Conservation (phyloP, 2,113 vertebrate species). For the Nanorana parkeri region DNA sequence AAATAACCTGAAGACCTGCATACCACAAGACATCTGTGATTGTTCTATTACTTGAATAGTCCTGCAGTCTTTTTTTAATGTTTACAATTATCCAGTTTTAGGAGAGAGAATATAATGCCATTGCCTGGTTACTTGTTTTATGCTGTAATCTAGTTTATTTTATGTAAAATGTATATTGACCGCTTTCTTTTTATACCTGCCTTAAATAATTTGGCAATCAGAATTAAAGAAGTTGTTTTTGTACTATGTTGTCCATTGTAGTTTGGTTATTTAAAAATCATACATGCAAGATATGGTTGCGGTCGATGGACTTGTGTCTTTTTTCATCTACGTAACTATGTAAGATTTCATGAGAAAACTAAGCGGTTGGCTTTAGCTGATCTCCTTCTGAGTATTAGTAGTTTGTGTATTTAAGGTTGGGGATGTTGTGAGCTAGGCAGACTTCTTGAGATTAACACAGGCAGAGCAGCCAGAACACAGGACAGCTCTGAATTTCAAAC, state of each 20-base stretch:
- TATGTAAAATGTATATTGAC: conserved; percentile 87
- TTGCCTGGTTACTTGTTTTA: conserved; percentile 91
- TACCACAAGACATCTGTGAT: conserved; percentile 88
- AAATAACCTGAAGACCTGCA: conserved; percentile 85
- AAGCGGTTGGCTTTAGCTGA: no score
- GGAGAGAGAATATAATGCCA: conserved; percentile 85
- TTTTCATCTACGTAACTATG: no score
- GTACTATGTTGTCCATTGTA: conserved; percentile 67
- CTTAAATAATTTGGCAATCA: conserved; percentile 99
- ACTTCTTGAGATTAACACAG: no score
- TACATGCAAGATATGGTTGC: no score
- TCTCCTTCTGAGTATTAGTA: no score
- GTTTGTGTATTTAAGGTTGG: no score
- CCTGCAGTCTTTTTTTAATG: conserved; percentile 88
- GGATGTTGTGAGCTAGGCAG: no score
- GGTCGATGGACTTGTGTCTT: no score
- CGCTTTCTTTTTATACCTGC: conserved; percentile 99
- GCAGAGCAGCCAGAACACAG: no score
- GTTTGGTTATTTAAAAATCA: neutral
- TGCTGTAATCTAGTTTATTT: conserved; percentile 89
- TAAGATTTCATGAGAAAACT: no score
- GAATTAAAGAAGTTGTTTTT: conserved; percentile 89
- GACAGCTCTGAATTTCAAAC: no score
- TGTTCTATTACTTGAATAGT: conserved; percentile 97
- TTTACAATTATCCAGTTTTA: conserved; percentile 94